A percentile compares a stretch with the other conserved stretches of the same genome.
Evolutionary conservation across 2,888 invertebrate genomes (phyloP).

Genomic region (Spodoptera littoralis): DNA sequence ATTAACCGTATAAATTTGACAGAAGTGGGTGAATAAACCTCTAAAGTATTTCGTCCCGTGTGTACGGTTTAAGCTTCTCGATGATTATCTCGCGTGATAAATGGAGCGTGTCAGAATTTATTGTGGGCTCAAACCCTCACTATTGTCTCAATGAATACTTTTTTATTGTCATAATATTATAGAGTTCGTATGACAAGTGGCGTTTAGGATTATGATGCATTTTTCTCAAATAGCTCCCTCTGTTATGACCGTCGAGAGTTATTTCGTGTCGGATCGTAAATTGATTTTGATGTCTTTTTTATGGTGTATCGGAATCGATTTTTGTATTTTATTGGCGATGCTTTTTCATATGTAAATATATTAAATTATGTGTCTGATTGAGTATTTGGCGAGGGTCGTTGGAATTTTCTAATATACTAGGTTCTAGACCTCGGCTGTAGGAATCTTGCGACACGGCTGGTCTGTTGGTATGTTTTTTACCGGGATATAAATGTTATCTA

Average conservation of each 20-base stretch:
- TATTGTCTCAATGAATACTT: slow-evolving; percentile 89
- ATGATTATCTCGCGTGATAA: slow-evolving; percentile 86
- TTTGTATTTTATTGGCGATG: slow-evolving; percentile 77
- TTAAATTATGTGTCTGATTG: slow-evolving; percentile 69
- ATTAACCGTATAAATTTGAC: slow-evolving; percentile 69
- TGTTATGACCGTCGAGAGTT: slow-evolving; percentile 69
- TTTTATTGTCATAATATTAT: slow-evolving; percentile 86
- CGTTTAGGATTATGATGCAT: slow-evolving; percentile 82
- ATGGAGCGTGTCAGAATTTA: slow-evolving; percentile 86
- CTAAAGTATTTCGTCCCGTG: slow-evolving; percentile 80
- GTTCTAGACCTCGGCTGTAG: slow-evolving; percentile 9
- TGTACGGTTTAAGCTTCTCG: slow-evolving; percentile 70
- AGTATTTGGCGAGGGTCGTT: slow-evolving; percentile 54
- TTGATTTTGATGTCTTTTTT: slow-evolving; percentile 85
- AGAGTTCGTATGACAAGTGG: slow-evolving; percentile 82
- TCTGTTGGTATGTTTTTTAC: slow-evolving; percentile 63
- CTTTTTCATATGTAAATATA: slow-evolving; percentile 85
- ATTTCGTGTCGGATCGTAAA: slow-evolving; percentile 78
- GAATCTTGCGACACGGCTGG: slow-evolving; percentile 59
- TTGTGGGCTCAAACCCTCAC: slow-evolving; percentile 81
- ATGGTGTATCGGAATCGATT: slow-evolving; percentile 81
- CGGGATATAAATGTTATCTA: slow-evolving; percentile 67
- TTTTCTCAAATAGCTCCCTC: slow-evolving; percentile 68
- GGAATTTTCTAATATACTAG: slow-evolving; percentile 48
- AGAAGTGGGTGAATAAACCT: slow-evolving; percentile 75